Evolutionary conservation across 1,140 invertebrate species (phyloP), one percentile per base, ranked within the genome.

Genomic region (Drosophila santomea): DNA sequence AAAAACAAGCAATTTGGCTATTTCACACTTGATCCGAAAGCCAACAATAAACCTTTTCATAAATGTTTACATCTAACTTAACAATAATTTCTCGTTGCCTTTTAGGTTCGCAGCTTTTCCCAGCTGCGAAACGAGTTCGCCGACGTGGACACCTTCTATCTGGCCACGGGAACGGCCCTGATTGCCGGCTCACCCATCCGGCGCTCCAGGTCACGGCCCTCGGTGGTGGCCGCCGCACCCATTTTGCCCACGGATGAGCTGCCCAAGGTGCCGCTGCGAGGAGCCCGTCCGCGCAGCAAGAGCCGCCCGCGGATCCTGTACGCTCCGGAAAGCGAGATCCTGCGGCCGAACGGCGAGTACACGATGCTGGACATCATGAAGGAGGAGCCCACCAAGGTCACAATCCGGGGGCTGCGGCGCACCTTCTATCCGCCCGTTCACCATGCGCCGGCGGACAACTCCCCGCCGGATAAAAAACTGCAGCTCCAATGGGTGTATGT

Each of bases 401-500:
- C 96, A 10, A 97, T 98, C 61, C 94, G 96, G 68, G 97, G 97
- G 3, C 93, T 97, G 28, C 93, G 97, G 74, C 94, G 97, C 57
- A 97, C 96, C 1, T 96, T 98, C 84, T 97, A 97, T 93, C 97
- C 97, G 20, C 97, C 97, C 0, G 95, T 96, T 25, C 96, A 97
- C 78, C 95, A 97, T 83, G 94, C 96, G 6, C 95, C 96, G 6
- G 94, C 96, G 23, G 96, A 97, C 84, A 97, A 97, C 89, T 94
- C 95, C 14, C 96, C 96, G 0, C 97, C 98, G 5, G 96, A 97
- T 12, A 97, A 97, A 92, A 96, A 97, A 90, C 93, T 98, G 43
- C 95, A 96, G 75, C 93, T 99, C 0, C 97, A 98, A 84, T 98
- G 98, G 98, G 97, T 98, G 95, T 97, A 97, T 93, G 93, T 92